These are phyloP conservation scores for Pachypsylla venusta DNA, from an alignment of 1,140 invertebrate species.

Conservation along the genomic window DNA sequence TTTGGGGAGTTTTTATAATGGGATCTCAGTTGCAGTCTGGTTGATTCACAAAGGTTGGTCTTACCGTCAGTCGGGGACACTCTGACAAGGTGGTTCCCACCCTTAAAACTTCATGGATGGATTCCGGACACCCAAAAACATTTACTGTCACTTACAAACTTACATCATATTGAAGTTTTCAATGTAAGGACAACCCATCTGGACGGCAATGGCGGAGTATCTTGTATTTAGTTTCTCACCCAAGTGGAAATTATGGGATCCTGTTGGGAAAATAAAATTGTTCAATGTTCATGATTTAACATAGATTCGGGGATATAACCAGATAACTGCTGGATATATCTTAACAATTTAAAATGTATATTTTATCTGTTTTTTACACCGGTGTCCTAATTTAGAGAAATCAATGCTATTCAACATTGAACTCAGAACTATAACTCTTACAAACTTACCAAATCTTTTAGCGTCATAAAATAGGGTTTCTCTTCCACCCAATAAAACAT, in stretches of 20 bases:
- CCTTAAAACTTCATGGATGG: too few species aligned
- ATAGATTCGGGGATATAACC: not conserved
- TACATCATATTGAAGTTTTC: constrained; percentile 52
- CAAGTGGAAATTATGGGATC: constrained; percentile 48
- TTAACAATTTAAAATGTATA: not conserved
- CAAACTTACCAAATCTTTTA: constrained; percentile 41
- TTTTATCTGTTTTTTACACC: not conserved
- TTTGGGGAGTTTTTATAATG: too few species aligned
- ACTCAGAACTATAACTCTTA: not conserved
- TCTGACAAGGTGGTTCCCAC: too few species aligned
- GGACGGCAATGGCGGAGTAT: constrained; percentile 55
- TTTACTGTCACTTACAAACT: constrained; percentile 25
- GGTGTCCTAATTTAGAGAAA: not conserved
- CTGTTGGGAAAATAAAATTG: too few species aligned
- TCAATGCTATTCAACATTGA: not conserved
- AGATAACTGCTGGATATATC: not conserved
- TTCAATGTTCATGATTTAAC: not conserved
- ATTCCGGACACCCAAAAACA: too few species aligned
- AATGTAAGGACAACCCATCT: constrained; percentile 49
- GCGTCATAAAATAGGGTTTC: constrained; percentile 55
- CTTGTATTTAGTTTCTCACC: constrained; percentile 54
- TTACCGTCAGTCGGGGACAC: too few species aligned
- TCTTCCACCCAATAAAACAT: constrained; percentile 45
- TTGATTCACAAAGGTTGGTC: too few species aligned
- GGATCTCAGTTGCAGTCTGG: too few species aligned